A percentile compares a stretch with the other conserved stretches of the same genome.
These are phyloP conservation scores for Aegithalos caudatus DNA, from an alignment of 2,113 vertebrate genomes.

Conservation along the genomic window DNA sequence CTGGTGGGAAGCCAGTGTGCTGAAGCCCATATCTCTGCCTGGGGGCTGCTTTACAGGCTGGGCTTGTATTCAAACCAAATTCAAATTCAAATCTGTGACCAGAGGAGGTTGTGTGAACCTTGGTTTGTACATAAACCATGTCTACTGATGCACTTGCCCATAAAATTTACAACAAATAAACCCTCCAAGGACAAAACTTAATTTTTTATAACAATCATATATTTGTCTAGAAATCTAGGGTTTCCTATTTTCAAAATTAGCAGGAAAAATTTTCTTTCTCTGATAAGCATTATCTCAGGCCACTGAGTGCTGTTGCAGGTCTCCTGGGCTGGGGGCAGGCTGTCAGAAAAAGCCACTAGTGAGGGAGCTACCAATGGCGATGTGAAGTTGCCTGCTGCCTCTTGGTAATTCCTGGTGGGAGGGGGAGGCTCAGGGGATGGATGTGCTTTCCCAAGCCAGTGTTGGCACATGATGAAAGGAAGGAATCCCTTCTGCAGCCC, in stretches of 20 bases:
- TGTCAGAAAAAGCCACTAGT: neutral
- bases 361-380: accelerated
- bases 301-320: accelerated
- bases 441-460: neutral
- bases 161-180: neutral
- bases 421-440: neutral
- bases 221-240: neutral
- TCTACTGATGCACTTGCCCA: neutral
- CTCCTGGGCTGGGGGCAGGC: neutral
- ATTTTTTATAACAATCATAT: accelerated
- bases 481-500: neutral
- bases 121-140: neutral
- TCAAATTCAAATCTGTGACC: neutral
- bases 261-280: neutral
- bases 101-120: neutral
- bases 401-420: neutral
- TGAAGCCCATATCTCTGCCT: neutral
- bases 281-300: neutral
- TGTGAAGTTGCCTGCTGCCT: neutral
- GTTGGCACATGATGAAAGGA: neutral
- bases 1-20: neutral
- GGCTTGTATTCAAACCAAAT: neutral
- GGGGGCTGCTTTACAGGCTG: neutral
- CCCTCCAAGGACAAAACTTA: neutral
- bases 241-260: neutral